Percentiles rank a stretch among this genome's conserved stretches.
These are phyloP conservation scores for Tetranychus truncatus DNA, from an alignment of 2,888 invertebrate genomes.

Conservation along the genomic window DNA sequence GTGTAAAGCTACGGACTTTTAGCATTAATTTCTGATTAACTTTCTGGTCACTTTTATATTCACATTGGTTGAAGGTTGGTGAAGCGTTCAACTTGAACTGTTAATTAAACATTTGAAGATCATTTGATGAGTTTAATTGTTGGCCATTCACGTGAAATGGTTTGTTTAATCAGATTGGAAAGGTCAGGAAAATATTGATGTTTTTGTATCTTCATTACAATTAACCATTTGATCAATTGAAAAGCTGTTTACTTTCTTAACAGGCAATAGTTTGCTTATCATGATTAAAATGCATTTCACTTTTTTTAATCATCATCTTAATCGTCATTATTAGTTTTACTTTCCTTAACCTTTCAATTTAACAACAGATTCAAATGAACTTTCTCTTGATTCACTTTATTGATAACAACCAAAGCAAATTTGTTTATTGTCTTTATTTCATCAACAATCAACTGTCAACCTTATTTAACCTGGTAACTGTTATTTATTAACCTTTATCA, in stretches of 20 bases:
- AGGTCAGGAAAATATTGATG: no score
- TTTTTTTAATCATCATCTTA: neutral
- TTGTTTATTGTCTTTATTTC: slow-evolving; percentile 5
- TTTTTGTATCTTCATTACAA: no score
- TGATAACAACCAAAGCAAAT: neutral
- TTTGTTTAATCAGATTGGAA: neutral
- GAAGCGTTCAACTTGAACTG: no score
- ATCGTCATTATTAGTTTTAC: neutral
- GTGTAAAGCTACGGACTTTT: no score
- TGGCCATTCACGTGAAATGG: neutral
- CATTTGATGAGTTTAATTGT: slow-evolving; percentile 29
- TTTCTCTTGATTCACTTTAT: neutral
- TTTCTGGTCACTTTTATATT: no score
- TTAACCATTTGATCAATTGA: no score
- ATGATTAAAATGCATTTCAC: neutral
- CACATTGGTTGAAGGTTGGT: no score
- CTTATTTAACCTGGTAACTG: neutral
- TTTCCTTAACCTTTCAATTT: neutral
- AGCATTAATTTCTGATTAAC: no score
- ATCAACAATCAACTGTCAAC: slow-evolving; percentile 10
- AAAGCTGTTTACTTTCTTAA: no score
- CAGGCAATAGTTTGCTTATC: neutral
- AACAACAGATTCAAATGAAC: neutral
- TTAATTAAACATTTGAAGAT: no score
- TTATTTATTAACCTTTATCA: neutral